Conservation (phyloP, 2,888 invertebrate species). For the Petrolisthes cinctipes region DNA sequence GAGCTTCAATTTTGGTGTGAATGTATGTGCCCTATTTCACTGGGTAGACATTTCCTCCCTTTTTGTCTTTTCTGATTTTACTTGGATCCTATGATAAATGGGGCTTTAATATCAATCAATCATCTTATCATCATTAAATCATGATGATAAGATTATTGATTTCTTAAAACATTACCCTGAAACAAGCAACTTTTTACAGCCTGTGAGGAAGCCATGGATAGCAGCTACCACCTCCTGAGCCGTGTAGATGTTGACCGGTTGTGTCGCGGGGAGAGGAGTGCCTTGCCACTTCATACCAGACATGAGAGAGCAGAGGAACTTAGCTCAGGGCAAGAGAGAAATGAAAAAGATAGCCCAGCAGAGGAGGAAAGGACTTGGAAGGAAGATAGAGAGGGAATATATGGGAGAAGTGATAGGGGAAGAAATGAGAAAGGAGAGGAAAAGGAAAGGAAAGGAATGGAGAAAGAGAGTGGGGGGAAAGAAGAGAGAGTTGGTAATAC, state of each 20-base stretch:
- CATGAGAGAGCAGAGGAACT: too few relatives aligned
- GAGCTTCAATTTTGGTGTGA: too few relatives aligned
- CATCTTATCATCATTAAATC: too few relatives aligned
- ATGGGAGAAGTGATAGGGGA: neutral
- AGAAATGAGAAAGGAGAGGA: neutral
- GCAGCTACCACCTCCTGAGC: conserved; percentile 46
- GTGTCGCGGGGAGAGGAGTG: conserved; percentile 24
- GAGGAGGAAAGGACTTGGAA: neutral
- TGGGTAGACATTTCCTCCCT: too few relatives aligned
- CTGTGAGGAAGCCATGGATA: conserved; percentile 32
- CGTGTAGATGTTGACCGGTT: conserved; percentile 28
- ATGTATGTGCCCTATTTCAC: too few relatives aligned
- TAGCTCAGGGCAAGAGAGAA: too few relatives aligned
- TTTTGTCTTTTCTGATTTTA: too few relatives aligned
- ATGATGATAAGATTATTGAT: neutral
- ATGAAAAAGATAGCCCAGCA: too few relatives aligned
- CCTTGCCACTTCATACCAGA: neutral
- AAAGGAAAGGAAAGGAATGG: neutral
- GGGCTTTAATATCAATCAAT: too few relatives aligned
- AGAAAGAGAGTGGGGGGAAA: neutral
- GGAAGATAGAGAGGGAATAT: neutral
- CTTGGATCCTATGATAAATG: too few relatives aligned
- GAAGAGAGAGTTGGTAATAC: neutral
- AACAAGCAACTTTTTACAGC: conserved; percentile 10
- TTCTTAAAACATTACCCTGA: neutral